Conservation (phyloP, 2,888 invertebrate genomes). For the Parapristionchus giblindavisi region DNA sequence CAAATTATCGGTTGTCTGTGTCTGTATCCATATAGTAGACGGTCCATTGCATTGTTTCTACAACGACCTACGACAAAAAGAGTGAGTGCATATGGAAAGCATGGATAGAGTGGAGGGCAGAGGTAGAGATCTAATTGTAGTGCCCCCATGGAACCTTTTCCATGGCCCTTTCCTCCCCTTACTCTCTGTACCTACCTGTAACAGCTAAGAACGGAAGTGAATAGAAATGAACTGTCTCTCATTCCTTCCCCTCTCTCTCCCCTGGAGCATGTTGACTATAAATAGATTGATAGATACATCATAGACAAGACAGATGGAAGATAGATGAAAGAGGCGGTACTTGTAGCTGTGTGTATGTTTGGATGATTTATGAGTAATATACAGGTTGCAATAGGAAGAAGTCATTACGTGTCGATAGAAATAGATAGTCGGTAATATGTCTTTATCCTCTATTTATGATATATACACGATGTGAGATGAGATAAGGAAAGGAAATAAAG, state of each 20-base stretch:
- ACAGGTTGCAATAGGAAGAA: too few species aligned
- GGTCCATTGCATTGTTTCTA: slow-evolving; percentile 8
- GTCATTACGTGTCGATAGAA: too few species aligned
- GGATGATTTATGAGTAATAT: too few species aligned
- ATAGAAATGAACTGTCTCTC: neutral
- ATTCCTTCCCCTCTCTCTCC: too few species aligned
- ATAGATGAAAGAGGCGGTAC: slow-evolving; percentile 17
- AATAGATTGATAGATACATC: neutral
- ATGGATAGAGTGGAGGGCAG: neutral
- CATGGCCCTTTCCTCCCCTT: neutral
- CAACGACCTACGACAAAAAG: neutral
- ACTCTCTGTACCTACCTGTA: slow-evolving; percentile 30
- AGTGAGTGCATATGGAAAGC: slow-evolving; percentile 38
- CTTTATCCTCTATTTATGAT: too few species aligned
- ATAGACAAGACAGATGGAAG: slow-evolving; percentile 23
- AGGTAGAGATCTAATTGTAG: slow-evolving; percentile 15
- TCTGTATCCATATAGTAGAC: neutral
- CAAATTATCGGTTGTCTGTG: slow-evolving; percentile 33
- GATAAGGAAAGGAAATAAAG: too few species aligned
- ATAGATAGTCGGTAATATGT: too few species aligned
- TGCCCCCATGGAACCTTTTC: too few species aligned
- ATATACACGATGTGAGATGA: too few species aligned
- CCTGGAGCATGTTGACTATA: neutral
- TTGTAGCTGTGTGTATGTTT: too few species aligned
- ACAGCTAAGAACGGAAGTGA: slow-evolving; percentile 33